phyloP scores from a whole-genome alignment of 2,113 vertebrate genomes.

The Proterorhinus semilunaris region DNA sequence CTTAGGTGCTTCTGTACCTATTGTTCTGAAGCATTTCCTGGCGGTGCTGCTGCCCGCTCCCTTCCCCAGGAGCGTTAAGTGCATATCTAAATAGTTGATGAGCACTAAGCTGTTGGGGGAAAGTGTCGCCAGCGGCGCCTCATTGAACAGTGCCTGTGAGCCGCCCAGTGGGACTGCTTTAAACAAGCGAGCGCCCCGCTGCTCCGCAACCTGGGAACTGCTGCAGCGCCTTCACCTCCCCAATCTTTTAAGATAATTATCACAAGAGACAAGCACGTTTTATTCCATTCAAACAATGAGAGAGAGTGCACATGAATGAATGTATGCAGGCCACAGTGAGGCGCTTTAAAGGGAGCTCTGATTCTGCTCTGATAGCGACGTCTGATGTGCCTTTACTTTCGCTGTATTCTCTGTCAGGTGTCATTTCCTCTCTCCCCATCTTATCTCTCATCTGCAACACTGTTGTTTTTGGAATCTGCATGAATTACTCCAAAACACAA shows the following conservation, averaged over 20 bases:
- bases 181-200: constrained; percentile 63
- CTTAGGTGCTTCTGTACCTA: neutral
- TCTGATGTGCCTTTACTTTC: constrained; percentile 16
- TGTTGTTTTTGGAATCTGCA: neutral
- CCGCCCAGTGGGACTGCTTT: constrained; percentile 67
- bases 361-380: neutral
- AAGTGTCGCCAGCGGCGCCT: constrained; percentile 61
- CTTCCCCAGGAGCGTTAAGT: constrained; percentile 68
- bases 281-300: constrained; percentile 31
- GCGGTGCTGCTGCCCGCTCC: constrained; percentile 38
- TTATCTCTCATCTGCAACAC: neutral
- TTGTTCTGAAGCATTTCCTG: constrained; percentile 40
- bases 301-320: constrained; percentile 29
- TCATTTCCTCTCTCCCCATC: neutral
- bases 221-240: constrained; percentile 54
- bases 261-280: constrained; percentile 38
- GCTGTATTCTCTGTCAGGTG: constrained; percentile 3
- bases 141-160: constrained; percentile 60
- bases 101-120: constrained; percentile 71
- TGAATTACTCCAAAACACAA: neutral
- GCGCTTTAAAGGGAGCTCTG: constrained; percentile 13
- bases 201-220: constrained; percentile 51
- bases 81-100: constrained; percentile 77
- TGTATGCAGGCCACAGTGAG: constrained; percentile 15
- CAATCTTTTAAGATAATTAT: constrained; percentile 56